Conservation (phyloP, 2,113 vertebrate genomes). For the Verasper variegatus region DNA sequence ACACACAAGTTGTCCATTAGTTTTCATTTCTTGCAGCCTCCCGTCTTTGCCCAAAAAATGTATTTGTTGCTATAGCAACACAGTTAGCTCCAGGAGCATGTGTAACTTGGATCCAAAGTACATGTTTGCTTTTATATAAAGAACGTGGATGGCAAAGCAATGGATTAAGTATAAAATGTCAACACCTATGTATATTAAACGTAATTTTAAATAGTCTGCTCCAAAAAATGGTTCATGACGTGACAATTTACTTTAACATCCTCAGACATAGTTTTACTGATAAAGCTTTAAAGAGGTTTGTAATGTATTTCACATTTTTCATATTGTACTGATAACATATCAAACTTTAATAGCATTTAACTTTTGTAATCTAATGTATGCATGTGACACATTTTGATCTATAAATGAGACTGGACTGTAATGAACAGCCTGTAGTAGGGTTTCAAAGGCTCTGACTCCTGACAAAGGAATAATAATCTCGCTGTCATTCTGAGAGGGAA, state of each 20-base stretch:
- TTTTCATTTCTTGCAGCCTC: not conserved
- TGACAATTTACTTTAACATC: not conserved
- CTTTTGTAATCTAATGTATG: not conserved
- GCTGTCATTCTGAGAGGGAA: constrained; percentile 38
- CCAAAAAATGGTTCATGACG: not conserved
- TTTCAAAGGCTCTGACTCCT: constrained; percentile 19
- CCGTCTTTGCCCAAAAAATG: constrained; percentile 16
- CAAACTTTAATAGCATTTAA: not conserved
- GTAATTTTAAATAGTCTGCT: not conserved
- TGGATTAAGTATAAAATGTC: not conserved
- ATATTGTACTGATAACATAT: not conserved
- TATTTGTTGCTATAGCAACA: constrained; percentile 40
- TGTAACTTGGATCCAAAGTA: constrained; percentile 8
- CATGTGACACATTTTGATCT: constrained; percentile 5
- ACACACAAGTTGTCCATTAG: constrained; percentile 4
- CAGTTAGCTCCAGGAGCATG: not conserved
- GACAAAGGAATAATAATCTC: constrained; percentile 10
- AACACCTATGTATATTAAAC: too few species aligned
- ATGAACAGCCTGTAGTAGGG: not conserved
- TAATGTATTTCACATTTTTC: not conserved
- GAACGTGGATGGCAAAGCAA: not conserved
- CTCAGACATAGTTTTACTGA: too few species aligned
- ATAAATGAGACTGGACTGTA: not conserved
- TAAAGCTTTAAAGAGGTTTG: too few species aligned
- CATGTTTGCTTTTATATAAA: constrained; percentile 6